Evolutionary conservation across 2,888 invertebrate species (phyloP).

Genomic region (Tetranychus piercei): DNA sequence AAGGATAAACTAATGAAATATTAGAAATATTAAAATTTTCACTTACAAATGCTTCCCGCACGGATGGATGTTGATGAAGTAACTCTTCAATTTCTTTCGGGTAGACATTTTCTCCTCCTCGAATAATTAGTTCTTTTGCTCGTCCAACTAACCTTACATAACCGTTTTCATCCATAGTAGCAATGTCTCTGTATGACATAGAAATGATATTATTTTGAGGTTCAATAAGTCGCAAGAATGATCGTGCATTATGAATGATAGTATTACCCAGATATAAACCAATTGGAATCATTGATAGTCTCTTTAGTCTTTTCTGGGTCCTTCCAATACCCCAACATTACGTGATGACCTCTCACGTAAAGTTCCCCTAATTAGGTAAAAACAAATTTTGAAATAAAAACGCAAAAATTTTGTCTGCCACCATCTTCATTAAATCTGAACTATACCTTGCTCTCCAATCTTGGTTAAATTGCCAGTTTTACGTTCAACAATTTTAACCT

Average conservation of each 20-base stretch:
- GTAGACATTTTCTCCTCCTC: conserved; percentile 41
- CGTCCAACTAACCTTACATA: conserved; percentile 49
- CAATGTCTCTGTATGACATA: conserved; percentile 45
- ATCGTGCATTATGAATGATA: background rate
- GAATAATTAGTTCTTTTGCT: conserved; percentile 38
- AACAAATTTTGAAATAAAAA: background rate
- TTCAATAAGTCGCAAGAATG: background rate
- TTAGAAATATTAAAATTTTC: background rate
- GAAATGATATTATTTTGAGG: background rate
- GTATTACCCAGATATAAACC: conserved; percentile 58
- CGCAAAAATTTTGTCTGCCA: background rate
- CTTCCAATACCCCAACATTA: conserved; percentile 64
- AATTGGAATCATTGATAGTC: conserved; percentile 45
- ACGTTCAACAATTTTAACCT: conserved; percentile 39
- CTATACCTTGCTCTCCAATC: conserved; percentile 44
- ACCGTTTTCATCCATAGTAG: conserved; percentile 47
- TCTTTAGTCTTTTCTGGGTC: conserved; percentile 54
- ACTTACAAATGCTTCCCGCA: conserved; percentile 38
- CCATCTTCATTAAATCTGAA: background rate
- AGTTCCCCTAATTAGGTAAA: conserved; percentile 44
- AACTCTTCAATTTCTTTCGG: conserved; percentile 38
- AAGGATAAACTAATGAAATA: background rate
- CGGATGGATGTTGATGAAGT: conserved; percentile 35
- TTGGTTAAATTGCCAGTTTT: conserved; percentile 45
- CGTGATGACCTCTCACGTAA: conserved; percentile 49